Evolutionary conservation across 2,888 invertebrate species (phyloP).

Genomic region (Torymus texanus): DNA sequence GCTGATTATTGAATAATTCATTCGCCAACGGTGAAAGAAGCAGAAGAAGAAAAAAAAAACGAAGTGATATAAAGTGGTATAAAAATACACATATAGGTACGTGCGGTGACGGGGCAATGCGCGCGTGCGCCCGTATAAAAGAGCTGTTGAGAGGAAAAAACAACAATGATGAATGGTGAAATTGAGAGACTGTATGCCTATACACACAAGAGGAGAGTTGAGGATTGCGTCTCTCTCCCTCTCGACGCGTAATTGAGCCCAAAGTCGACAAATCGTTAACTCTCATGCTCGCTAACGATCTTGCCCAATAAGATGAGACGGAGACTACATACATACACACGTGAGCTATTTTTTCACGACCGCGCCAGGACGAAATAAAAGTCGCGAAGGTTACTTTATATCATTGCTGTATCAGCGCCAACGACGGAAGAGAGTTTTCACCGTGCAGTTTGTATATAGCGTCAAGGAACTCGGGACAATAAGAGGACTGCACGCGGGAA

Average conservation of each 20-base stretch:
- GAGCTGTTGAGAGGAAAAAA: conserved; percentile 9
- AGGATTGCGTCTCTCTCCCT: not conserved
- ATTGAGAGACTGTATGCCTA: not conserved
- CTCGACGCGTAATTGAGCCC: conserved; percentile 29
- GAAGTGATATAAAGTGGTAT: not conserved
- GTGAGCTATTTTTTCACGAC: too few relatives aligned
- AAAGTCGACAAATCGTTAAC: conserved; percentile 44
- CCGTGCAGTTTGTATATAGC: conserved; percentile 41
- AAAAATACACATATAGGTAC: not conserved
- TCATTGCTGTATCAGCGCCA: not conserved
- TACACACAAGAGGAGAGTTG: not conserved
- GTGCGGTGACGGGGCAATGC: not conserved
- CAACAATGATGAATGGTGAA: conserved; percentile 24
- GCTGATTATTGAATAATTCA: not conserved
- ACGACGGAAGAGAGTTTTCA: conserved; percentile 38
- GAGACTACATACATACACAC: too few relatives aligned
- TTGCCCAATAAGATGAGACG: not conserved
- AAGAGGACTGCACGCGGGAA: conserved; percentile 57
- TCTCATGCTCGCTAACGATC: conserved; percentile 1
- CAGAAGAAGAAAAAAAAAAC: not conserved
- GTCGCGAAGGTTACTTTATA: not conserved
- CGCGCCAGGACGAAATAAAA: conserved; percentile 17
- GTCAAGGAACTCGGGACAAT: conserved; percentile 66
- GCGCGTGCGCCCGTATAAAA: not conserved
- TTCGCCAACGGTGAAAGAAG: not conserved